Evolutionary conservation across 1,140 invertebrate species (phyloP), one percentile per base, ranked within the genome.

Genomic region (Eriosoma lanigerum): DNA sequence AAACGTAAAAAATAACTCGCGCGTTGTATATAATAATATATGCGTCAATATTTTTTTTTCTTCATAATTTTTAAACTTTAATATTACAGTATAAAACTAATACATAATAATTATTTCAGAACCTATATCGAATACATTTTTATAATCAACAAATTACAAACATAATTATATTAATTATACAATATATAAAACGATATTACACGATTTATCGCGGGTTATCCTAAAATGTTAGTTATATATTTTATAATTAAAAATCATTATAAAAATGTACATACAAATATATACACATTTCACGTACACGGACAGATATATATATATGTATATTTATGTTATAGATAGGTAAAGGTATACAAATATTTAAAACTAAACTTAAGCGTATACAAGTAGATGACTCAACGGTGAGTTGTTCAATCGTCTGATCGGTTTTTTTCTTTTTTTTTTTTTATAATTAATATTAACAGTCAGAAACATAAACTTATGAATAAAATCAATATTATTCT

Each of bases 381-480:
- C 9, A 48, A 76, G 54, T 56, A 58, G 73, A 56, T 19, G 38
- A 10, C 29, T 29, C 72, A 58, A 75, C 72, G 72, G 52, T 26
- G 29, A 56, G 12, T 54, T 5, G n/a, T n/a, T n/a, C n/a, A n/a
- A n/a, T 19, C 21, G 24, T 21, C 29, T 10, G n/a, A 76, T 24
- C 72, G n/a, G 32, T 29, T 72, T 38, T 19, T 68, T 68, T 68
- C 46, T n/a, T 68, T 68, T 44, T 44, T 48, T 15, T 72, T 60
- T 60, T 44, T 26, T 60, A 50, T 24, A 70, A 50, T 60, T 78
- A 78, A 60, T 78, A 78, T 58, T 78, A 78, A 78, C 73, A 78
- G 73, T 78, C 73, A 44, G n/a, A 78, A 78, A 78, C 52, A 46
- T 60, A 58, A 38, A 60, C 73, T 78, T 78, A 78, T 60, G 32